Conservation (phyloP, 2,888 invertebrate genomes). For the Phortica okadai region DNA sequence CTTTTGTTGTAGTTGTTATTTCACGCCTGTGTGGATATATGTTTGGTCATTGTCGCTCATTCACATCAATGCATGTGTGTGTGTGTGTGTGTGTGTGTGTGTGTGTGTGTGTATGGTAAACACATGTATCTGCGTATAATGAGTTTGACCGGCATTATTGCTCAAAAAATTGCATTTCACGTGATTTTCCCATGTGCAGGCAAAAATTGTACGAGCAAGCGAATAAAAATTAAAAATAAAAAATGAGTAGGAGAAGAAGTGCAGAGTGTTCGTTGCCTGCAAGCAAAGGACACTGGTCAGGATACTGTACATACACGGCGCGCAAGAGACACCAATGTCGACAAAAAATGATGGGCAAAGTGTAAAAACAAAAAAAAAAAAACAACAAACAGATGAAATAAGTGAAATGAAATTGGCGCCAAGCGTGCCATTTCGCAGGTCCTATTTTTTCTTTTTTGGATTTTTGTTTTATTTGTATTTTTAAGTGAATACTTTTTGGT, state of each 20-base stretch:
- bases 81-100: not conserved
- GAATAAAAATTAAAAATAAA: not conserved
- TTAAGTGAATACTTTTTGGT: conserved; percentile 28
- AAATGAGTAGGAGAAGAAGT: not conserved
- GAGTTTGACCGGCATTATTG: conserved; percentile 33
- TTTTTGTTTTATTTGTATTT: not conserved
- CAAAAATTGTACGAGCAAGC: not conserved
- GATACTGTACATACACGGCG: not conserved
- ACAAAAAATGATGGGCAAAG: conserved; percentile 20
- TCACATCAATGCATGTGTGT: not conserved
- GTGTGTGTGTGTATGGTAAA: not conserved
- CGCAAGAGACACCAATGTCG: conserved; percentile 5
- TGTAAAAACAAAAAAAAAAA: not conserved
- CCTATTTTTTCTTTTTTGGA: not conserved
- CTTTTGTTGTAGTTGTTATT: conserved; percentile 29
- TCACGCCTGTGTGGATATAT: conserved; percentile 5
- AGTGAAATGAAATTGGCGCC: conserved; percentile 30
- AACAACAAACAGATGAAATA: not conserved
- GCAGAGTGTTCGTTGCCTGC: not conserved
- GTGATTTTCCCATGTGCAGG: conserved; percentile 20
- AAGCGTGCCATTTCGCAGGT: conserved; percentile 17
- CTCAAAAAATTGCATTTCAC: conserved; percentile 16
- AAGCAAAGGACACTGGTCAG: conserved; percentile 24
- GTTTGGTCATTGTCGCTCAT: not conserved
- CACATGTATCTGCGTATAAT: conserved; percentile 14